phyloP scores from a whole-genome alignment of 2,113 vertebrate genomes.

The Charina bottae region DNA sequence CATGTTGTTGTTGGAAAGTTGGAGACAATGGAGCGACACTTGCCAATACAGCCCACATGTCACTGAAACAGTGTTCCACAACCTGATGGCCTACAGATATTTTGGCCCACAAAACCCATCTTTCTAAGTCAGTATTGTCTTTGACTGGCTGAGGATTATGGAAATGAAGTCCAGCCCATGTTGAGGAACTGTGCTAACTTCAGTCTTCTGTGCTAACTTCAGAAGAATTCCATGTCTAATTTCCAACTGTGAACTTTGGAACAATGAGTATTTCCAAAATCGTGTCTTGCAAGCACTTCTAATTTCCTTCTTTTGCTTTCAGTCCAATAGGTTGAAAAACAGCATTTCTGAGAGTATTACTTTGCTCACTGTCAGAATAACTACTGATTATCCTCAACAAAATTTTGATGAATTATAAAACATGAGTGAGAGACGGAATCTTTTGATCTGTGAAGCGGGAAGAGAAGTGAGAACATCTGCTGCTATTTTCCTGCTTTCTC shows the following conservation, averaged over 20 bases:
- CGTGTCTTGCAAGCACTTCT: neutral
- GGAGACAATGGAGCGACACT: neutral
- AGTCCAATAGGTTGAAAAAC: neutral
- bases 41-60: neutral
- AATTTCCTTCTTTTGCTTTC: neutral
- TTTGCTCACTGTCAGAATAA: neutral
- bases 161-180: neutral
- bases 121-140: neutral
- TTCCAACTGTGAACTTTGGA: neutral
- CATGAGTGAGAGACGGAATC: constrained; percentile 46
- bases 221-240: neutral
- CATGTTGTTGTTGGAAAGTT: neutral
- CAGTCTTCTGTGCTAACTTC: neutral
- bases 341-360: neutral
- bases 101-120: neutral
- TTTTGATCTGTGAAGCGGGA: constrained; percentile 49
- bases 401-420: constrained; percentile 19
- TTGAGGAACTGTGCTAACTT: neutral
- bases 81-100: neutral
- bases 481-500: constrained; percentile 59
- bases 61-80: neutral
- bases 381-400: constrained; percentile 36
- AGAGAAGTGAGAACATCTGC: constrained; percentile 57
- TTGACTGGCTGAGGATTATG: neutral
- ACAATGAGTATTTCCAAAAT: neutral